Conservation (phyloP, 1,140 invertebrate genomes). For the Zophobas morio region DNA sequence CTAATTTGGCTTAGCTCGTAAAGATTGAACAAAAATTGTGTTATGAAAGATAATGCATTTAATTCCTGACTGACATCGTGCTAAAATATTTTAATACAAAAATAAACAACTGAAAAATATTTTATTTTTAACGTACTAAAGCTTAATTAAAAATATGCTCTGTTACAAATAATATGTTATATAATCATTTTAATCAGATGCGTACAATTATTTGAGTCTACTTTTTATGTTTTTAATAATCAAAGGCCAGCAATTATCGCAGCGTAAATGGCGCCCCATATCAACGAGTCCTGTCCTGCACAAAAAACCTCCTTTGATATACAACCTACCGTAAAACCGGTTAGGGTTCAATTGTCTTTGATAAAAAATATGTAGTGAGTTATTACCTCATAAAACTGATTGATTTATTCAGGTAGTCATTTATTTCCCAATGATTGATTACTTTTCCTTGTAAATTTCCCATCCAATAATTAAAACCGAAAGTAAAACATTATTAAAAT, state of each 20-base stretch:
- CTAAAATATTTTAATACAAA: too few species aligned
- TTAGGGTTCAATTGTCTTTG: constrained; percentile 28
- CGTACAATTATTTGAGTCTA: too few species aligned
- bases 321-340: constrained; percentile 25
- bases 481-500: not conserved
- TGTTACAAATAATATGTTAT: too few species aligned
- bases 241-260: not conserved
- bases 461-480: not conserved
- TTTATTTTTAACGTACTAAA: too few species aligned
- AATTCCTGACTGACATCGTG: too few species aligned
- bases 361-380: constrained; percentile 24
- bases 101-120: too few species aligned
- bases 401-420: constrained; percentile 18
- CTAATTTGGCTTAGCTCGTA: too few species aligned
- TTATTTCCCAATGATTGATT: constrained; percentile 24
- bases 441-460: not conserved
- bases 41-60: too few species aligned
- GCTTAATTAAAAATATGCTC: too few species aligned
- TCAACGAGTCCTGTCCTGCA: not conserved
- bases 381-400: constrained; percentile 29
- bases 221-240: too few species aligned
- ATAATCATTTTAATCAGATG: too few species aligned
- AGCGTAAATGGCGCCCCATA: not conserved
- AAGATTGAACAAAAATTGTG: too few species aligned
- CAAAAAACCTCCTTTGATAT: not conserved